Evolutionary conservation across 1,140 invertebrate genomes (phyloP), one percentile per base, ranked within the genome.

Genomic region (Protaetia brevitarsis): DNA sequence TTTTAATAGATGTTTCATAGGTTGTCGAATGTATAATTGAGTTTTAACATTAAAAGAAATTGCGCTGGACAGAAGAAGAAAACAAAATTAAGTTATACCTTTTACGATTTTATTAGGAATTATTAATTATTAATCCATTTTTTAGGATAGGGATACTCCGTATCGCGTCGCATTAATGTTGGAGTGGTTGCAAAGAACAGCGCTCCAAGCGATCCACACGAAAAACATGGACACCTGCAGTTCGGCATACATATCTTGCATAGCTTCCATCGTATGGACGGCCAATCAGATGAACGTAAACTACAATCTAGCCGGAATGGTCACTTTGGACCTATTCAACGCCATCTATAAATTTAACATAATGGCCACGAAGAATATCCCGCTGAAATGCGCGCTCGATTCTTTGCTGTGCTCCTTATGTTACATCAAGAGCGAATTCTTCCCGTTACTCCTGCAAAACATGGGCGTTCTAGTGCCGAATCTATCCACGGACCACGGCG

Each of bases 371-470:
- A 84, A 85, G 7, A 83, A 86, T 36, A 85, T 86, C 23, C 84
- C 88, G 1, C 78, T 95, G 36, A 96, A 95, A 80, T 86, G 87
- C 73, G 85, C 92, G 1, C 80, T 95, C 1, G 91, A 87, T 81
- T 83, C 88, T 71, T 84, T 94, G 3, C 77, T 96, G 10, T 96
- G 93, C 74, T 88, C 92, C 0, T 83, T 94, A 68, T 96, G 93
- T 76, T 90, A 89, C 75, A 90, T 94, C 27, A 85, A 87, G 67
- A 89, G 92, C 0, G 85, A 88, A 45, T 80, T 92, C 19, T 95
- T 94, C 69, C 86, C 85, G 21, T 81, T 87, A 66, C 77, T 95
- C 6, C 76, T 95, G 19, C 84, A 88, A 72, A 87, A 86, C 74
- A 86, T 94, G 74, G 87, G 87, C 63, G 87, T 94, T 16, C 82